A percentile compares a stretch with the other conserved stretches of the same genome.
Conservation (phyloP, 2,888 invertebrate genomes). For the Toxonevra muliebris region DNA sequence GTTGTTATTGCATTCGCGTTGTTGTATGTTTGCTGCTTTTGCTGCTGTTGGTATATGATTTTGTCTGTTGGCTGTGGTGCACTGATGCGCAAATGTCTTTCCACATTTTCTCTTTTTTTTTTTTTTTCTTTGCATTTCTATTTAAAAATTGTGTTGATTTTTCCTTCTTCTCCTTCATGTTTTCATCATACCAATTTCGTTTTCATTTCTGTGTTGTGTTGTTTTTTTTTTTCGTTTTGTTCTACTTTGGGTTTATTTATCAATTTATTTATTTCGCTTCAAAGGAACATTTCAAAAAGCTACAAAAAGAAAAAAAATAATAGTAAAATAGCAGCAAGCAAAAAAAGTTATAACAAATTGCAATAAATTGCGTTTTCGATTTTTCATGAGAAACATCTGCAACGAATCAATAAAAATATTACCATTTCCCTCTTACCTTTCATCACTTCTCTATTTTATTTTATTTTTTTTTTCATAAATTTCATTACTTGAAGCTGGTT, state of each 20-base stretch:
- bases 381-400: slow-evolving; percentile 29
- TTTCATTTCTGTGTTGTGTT: slow-evolving; percentile 3
- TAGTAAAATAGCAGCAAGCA: too few relatives aligned
- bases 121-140: not conserved
- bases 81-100: not conserved
- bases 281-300: too few relatives aligned
- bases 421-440: too few relatives aligned
- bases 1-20: too few relatives aligned
- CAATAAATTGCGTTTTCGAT: slow-evolving; percentile 24
- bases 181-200: not conserved
- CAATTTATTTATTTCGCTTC: slow-evolving; percentile 8
- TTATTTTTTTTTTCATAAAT: too few relatives aligned
- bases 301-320: too few relatives aligned
- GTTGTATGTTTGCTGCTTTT: too few relatives aligned
- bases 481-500: too few relatives aligned
- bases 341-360: slow-evolving; percentile 9
- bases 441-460: too few relatives aligned
- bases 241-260: not conserved
- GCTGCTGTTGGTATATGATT: too few relatives aligned
- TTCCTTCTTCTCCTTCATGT: not conserved
- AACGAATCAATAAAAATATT: slow-evolving; percentile 29
- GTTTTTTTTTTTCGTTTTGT: too few relatives aligned
- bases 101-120: not conserved
- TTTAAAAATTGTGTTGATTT: not conserved
- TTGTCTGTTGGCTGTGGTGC: not conserved